Base-by-base conservation (phyloP, 2,113 vertebrate species). In the Phaetusa simplex region DNA sequence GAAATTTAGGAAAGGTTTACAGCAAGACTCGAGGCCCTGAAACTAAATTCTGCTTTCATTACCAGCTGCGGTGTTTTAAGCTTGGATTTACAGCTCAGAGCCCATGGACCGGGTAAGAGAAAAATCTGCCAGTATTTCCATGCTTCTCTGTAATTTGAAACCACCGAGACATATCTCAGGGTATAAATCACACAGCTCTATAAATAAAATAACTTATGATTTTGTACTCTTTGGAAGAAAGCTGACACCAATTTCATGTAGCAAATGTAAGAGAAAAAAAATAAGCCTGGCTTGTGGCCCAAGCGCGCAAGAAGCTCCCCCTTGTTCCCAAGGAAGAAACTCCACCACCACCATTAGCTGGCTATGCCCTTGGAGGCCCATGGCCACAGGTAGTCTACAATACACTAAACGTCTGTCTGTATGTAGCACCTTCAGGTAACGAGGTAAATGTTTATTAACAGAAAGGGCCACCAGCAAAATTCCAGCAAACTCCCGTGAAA, bases 201-300 rank as follows among this genome's bases (percentile, higher is more conserved):
- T 93, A 97, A 97, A 96, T 94, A 96, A 96, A 91, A 89, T 91
- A 96, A 92, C 74, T 67, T 88, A 87, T 5, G 10, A 94, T 96
- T 95, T 74, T 94, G 74, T 88, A 74, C 52, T 95, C 74, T 91
- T 95, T 90, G 79, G 97, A 96, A 90, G 96, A 93, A 94, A 94
- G 30, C 76, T 93, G 91, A 94, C 84, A 96, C 84, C 78, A 77
- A 96, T 93, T 82, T 79, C 53, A 69, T 56, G 71, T 49, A 86
- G 86, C 6, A 8, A 96, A 97, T 21, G 26, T 50, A 85, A 77
- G 78, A 14, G n/a, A 73, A 93, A 92, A 94, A 61, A 95, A 96
- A 73, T 30, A 80, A 95, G 62, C 45, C 82, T 79, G 71, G 91
- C 71, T 64, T 80, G 45, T 3, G 4, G 78, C 74, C 81, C 74